phyloP scores from a whole-genome alignment of 53 echinoderm and acorn worm genomes.

The Mesocentrotus franciscanus region DNA sequence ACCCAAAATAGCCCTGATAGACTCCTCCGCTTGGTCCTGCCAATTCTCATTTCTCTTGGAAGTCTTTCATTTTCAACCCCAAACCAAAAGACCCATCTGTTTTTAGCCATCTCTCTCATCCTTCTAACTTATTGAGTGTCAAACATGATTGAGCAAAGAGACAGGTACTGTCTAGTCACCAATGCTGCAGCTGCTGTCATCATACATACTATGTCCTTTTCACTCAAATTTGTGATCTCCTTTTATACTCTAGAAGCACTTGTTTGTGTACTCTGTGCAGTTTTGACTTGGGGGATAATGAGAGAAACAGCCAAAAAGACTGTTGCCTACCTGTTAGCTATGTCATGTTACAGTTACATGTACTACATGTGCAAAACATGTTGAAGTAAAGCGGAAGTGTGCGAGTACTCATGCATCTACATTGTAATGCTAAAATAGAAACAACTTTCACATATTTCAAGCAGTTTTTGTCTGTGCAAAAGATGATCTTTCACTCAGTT shows the following conservation, averaged over 20 bases:
- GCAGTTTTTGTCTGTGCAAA: no score
- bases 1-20: conserved; percentile 22
- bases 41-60: conserved; percentile 51
- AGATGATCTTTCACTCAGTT: no score
- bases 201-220: background rate
- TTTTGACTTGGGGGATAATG: background rate
- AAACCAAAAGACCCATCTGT: conserved; percentile 2
- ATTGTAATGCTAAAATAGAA: background rate
- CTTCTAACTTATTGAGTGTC: background rate
- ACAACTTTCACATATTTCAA: background rate
- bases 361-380: background rate
- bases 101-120: background rate
- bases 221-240: conserved; percentile 12
- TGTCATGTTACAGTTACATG: background rate
- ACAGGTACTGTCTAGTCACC: background rate
- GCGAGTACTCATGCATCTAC: background rate
- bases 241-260: background rate
- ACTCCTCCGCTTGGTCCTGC: conserved; percentile 42
- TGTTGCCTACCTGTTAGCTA: conserved; percentile 1
- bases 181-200: background rate
- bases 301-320: background rate
- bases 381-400: background rate
- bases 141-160: conserved; percentile 30
- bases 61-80: conserved; percentile 28
- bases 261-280: background rate